Conservation (phyloP, 2,888 invertebrate genomes). For the Drosophila kuntzei region DNA sequence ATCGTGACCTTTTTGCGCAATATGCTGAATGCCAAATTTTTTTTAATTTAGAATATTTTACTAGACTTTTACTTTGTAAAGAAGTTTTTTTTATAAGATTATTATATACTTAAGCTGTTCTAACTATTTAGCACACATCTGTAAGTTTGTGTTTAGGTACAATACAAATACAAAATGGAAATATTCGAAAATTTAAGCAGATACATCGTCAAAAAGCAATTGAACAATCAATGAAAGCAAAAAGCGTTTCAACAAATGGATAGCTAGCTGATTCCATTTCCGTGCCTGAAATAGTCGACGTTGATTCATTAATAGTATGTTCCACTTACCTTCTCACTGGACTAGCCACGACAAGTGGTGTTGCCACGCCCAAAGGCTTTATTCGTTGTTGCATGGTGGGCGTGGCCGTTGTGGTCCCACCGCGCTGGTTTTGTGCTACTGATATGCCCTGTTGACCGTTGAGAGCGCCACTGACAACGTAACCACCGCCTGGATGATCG, state of each 20-base stretch:
- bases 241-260: neutral
- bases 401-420: conserved; percentile 87
- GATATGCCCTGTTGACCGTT: conserved; percentile 76
- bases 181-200: neutral
- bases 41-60: too few relatives aligned
- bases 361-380: conserved; percentile 95
- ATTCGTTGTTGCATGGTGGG: conserved; percentile 96
- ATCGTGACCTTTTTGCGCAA: too few relatives aligned
- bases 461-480: conserved; percentile 48
- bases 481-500: conserved; percentile 86
- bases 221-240: neutral
- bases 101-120: too few relatives aligned
- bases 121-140: too few relatives aligned
- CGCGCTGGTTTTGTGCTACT: conserved; percentile 86
- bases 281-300: neutral
- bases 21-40: too few relatives aligned
- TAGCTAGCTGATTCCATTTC: neutral
- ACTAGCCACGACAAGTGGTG: conserved; percentile 94
- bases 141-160: neutral
- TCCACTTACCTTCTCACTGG: conserved; percentile 92
- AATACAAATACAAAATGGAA: neutral
- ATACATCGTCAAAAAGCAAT: neutral
- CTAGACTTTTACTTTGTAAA: too few relatives aligned
- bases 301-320: neutral
- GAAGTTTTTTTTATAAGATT: too few relatives aligned